Evolutionary conservation across 2,888 invertebrate genomes (phyloP).

Genomic region (Drosophila koepferae): DNA sequence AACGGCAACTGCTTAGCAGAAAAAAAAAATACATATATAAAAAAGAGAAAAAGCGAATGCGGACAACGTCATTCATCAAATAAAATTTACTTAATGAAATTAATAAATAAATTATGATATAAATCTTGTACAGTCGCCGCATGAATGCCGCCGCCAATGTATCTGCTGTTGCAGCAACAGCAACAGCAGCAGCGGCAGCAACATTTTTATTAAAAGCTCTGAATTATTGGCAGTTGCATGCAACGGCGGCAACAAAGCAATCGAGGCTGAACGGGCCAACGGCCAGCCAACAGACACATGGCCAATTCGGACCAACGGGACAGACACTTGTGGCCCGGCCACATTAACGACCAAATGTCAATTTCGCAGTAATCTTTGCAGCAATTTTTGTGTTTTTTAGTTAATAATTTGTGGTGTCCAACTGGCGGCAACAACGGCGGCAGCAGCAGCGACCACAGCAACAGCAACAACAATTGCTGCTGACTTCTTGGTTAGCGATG

Average conservation of each 20-base stretch:
- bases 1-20: conserved; percentile 37
- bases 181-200: conserved; percentile 41
- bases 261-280: conserved; percentile 50
- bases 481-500: conserved; percentile 34
- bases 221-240: conserved; percentile 78
- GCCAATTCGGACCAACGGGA: conserved; percentile 28
- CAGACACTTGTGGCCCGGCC: conserved; percentile 48
- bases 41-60: conserved; percentile 23
- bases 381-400: conserved; percentile 67
- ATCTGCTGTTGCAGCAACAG: conserved; percentile 40
- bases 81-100: conserved; percentile 81
- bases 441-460: conserved; percentile 15
- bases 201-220: conserved; percentile 80
- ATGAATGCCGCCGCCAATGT: conserved; percentile 47
- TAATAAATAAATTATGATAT: conserved; percentile 82
- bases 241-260: conserved; percentile 72
- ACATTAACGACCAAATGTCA: conserved; percentile 80
- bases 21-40: conserved; percentile 4
- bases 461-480: conserved; percentile 24
- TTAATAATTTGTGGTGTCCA: conserved; percentile 73
- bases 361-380: conserved; percentile 76
- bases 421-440: conserved; percentile 41
- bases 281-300: conserved; percentile 19
- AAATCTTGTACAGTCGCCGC: conserved; percentile 69
- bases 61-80: conserved; percentile 76